Base-by-base conservation (phyloP, 2,113 vertebrate genomes). In the Columbina picui region DNA sequence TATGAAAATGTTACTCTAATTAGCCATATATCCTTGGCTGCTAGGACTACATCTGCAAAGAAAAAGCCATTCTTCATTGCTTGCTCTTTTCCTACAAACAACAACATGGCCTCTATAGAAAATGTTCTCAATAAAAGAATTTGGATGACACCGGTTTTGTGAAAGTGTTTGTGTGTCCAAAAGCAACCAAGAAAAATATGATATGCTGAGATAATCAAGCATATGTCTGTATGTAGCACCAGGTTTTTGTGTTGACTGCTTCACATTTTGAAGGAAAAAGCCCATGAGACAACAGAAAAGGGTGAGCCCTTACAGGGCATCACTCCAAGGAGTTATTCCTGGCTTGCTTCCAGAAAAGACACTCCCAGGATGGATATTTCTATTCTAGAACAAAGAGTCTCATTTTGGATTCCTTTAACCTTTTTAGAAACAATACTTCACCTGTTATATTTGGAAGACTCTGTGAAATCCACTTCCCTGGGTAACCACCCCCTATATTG, bases 381-480 rank as follows among this genome's bases (percentile, higher is more conserved):
- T 90, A 29, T 52, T 92, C 60, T 61, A 74, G 67, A 80, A 86
- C 39, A 87, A 14, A 74, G 25, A 29, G 13, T 36, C 52, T 89
- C 64, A 56, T 71, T 93, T 93, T 52, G 10, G 21, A 84, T 92
- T 92, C n/a, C 32, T 79, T 84, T 57, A 79, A 22, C 5, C 19
- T 61, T 85, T 92, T 65, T 32, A 64, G 74, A 89, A 95, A 92
- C 25, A 82, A 73, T 52, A 91, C 29, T 39, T 94, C 61, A 89
- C 73, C 84, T 87, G 27, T 71, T 89, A 15, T 14, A 60, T 83
- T 90, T 83, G 55, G n/a, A 82, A 88, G 43, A 65, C 18, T 20
- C 15, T 76, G 74, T 36, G 61, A 93, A 71, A 65, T 65, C 38
- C 14, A 57, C 14, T 82, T 84, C 38, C 57, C 49, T 61, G 27